Conservation (phyloP, 2,797 vertebrate species). For the Cyprinella venusta region DNA sequence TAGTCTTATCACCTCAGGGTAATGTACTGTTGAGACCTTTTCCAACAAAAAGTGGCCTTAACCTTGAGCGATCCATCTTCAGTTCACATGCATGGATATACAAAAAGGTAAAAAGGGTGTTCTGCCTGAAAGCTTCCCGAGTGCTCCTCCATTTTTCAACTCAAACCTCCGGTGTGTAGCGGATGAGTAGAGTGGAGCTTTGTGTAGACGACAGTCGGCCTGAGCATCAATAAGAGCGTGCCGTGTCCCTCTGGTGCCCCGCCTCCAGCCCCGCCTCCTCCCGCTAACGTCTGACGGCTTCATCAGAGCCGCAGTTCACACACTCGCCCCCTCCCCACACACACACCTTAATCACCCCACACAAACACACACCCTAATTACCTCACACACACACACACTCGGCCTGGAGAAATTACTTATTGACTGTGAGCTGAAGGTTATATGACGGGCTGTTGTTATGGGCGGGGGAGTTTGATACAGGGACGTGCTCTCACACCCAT, state of each 20-base stretch:
- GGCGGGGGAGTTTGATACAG: conserved; percentile 36
- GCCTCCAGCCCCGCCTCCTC: not conserved
- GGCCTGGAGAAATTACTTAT: conserved; percentile 55
- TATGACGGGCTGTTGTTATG: conserved; percentile 41
- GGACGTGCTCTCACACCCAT: conserved; percentile 26
- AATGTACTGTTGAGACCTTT: conserved; percentile 10
- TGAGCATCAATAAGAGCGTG: conserved; percentile 49
- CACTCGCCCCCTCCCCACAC: conserved; percentile 21
- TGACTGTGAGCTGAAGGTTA: conserved; percentile 52
- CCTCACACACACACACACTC: conserved; percentile 4
- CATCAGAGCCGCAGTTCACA: conserved; percentile 59
- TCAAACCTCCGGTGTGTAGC: conserved; percentile 44
- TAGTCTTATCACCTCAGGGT: not conserved
- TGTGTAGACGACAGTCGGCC: conserved; percentile 48
- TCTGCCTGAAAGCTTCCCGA: conserved; percentile 13
- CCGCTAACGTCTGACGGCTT: conserved; percentile 51
- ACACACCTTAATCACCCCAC: no score
- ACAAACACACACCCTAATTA: conserved; percentile 26
- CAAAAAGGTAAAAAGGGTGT: not conserved
- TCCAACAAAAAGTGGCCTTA: conserved; percentile 10
- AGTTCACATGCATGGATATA: not conserved
- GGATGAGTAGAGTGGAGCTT: conserved; percentile 19
- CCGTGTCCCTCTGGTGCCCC: not conserved
- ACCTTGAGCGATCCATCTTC: conserved; percentile 13
- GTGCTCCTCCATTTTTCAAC: conserved; percentile 7